phyloP scores from a whole-genome alignment of 1,140 invertebrate species.

The Periplaneta americana region DNA sequence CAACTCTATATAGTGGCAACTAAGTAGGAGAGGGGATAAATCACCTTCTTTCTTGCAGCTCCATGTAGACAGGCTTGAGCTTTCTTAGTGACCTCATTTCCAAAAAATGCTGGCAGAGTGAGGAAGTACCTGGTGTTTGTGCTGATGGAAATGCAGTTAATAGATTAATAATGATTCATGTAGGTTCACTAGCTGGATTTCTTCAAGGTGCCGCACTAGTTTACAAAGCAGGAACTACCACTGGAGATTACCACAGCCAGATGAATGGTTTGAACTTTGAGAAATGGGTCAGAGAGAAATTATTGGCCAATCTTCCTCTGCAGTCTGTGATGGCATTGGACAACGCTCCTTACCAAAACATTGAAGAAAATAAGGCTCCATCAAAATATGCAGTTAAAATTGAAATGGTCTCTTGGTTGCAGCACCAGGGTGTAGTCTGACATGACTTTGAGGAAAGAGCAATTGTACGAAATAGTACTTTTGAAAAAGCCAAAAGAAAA shows the following conservation, averaged over 20 bases:
- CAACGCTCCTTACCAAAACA: slow-evolving; percentile 35
- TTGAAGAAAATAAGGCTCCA: slow-evolving; percentile 25
- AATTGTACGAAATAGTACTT: neutral
- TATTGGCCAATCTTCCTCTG: slow-evolving; percentile 31
- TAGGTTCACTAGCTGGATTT: neutral
- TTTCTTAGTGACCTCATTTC: no score
- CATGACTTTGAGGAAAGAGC: neutral
- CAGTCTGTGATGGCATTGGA: slow-evolving; percentile 31
- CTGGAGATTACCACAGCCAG: slow-evolving; percentile 29
- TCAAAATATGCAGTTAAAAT: slow-evolving; percentile 22
- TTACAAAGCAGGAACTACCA: slow-evolving; percentile 9
- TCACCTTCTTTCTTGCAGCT: no score
- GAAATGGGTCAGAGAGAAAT: slow-evolving; percentile 22
- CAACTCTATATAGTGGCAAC: no score
- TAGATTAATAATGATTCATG: neutral
- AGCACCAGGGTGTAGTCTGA: neutral
- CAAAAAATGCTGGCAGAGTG: neutral
- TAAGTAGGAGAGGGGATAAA: no score
- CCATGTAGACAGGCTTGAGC: no score
- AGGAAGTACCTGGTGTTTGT: neutral
- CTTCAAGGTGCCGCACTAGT: neutral
- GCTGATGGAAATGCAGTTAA: neutral
- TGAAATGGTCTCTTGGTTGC: slow-evolving; percentile 28
- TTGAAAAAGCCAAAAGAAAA: neutral
- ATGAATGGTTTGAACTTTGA: slow-evolving; percentile 26